Conservation (phyloP, 2,797 vertebrate species). For the Sebastes minor region DNA sequence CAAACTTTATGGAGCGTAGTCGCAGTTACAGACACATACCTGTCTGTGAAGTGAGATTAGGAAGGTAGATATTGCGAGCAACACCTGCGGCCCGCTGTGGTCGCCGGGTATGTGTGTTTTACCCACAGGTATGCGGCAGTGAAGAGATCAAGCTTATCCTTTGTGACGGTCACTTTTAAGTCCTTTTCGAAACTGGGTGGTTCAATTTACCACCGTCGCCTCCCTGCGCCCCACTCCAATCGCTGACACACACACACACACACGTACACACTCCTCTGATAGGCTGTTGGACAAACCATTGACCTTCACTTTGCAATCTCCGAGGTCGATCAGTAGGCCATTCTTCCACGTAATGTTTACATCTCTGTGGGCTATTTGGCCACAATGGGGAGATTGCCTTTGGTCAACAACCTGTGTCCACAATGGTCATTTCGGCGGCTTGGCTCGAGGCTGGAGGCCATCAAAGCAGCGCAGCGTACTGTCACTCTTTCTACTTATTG, state of each 20-base stretch:
- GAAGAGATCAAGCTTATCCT: conserved; percentile 74
- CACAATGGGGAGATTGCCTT: conserved; percentile 73
- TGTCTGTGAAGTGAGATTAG: conserved; percentile 27
- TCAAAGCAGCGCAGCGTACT: conserved; percentile 22
- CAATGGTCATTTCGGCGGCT: conserved; percentile 44
- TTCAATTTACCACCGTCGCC: conserved; percentile 70
- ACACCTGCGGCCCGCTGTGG: conserved; percentile 48
- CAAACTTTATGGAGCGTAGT: conserved; percentile 17
- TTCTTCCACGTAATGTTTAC: conserved; percentile 83
- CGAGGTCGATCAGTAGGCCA: conserved; percentile 75
- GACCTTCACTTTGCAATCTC: conserved; percentile 82
- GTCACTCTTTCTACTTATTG: conserved; percentile 26
- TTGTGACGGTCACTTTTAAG: conserved; percentile 76
- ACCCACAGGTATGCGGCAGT: conserved; percentile 42
- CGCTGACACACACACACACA: not conserved
- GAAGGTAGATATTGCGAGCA: conserved; percentile 1
- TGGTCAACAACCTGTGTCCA: conserved; percentile 75
- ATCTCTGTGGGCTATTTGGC: conserved; percentile 77
- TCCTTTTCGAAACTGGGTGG: conserved; percentile 65
- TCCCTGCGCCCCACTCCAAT: conserved; percentile 7
- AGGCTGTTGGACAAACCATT: conserved; percentile 70
- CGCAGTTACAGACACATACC: not conserved
- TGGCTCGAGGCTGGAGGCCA: conserved; percentile 32
- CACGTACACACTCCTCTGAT: conserved; percentile 51
- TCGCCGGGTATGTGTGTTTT: conserved; percentile 13